Conservation (phyloP, 2,888 invertebrate species). For the Diogma glabrata region DNA sequence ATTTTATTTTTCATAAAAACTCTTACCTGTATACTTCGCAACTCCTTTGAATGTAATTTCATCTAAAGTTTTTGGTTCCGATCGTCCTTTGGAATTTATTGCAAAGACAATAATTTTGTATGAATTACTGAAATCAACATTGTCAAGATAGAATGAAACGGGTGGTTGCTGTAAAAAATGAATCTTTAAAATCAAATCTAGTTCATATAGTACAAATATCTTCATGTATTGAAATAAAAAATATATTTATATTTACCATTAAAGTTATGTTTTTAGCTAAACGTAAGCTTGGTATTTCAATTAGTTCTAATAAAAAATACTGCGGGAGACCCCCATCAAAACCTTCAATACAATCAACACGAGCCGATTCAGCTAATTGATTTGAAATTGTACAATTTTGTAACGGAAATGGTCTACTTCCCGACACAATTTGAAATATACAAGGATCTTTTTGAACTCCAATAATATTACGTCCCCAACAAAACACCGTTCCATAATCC, state of each 20-base stretch:
- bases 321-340: slow-evolving; percentile 83
- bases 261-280: slow-evolving; percentile 35
- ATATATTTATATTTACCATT: no score
- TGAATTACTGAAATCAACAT: slow-evolving; percentile 59
- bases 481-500: slow-evolving; percentile 84
- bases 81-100: slow-evolving; percentile 76
- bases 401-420: slow-evolving; percentile 76
- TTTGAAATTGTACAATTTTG: slow-evolving; percentile 80
- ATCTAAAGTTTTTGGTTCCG: slow-evolving; percentile 71
- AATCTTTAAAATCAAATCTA: no score
- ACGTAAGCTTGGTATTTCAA: slow-evolving; percentile 55
- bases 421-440: slow-evolving; percentile 73
- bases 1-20: no score
- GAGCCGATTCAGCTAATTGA: slow-evolving; percentile 71
- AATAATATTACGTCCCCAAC: slow-evolving; percentile 74
- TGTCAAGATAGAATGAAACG: slow-evolving; percentile 34
- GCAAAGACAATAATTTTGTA: slow-evolving; percentile 76
- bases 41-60: slow-evolving; percentile 77
- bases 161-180: slow-evolving; percentile 29
- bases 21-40: slow-evolving; percentile 72
- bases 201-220: no score
- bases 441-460: slow-evolving; percentile 76
- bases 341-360: slow-evolving; percentile 77
- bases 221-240: no score
- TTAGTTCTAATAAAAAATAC: slow-evolving; percentile 69